Percentiles rank a stretch among this genome's conserved stretches.
Evolutionary conservation across 2,797 vertebrate genomes (phyloP).

Genomic region (Thripadectes ignobilis): DNA sequence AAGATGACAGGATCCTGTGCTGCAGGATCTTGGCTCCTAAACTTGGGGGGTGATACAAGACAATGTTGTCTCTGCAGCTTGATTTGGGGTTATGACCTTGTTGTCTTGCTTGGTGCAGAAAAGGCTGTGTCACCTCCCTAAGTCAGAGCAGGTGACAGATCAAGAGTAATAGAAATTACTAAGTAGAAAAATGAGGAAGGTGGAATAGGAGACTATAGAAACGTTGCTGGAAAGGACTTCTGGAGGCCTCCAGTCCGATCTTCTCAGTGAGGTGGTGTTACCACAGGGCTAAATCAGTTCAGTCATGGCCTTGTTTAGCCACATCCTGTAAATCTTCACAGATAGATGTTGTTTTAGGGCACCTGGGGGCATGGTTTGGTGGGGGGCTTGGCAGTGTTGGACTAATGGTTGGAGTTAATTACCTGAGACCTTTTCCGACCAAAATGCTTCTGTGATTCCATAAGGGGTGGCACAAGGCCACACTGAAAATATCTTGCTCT

Average conservation of each 20-base stretch:
- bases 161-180: not conserved
- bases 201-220: not conserved
- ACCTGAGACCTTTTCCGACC: not conserved
- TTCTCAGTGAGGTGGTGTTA: not conserved
- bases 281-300: not conserved
- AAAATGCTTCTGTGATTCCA: not conserved
- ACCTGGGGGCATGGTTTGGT: not conserved
- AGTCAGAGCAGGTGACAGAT: not conserved
- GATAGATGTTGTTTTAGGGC: not conserved
- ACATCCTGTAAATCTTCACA: not conserved
- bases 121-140: not conserved
- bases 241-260: not conserved
- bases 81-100: not conserved
- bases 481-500: not conserved
- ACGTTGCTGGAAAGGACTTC: not conserved
- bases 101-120: not conserved
- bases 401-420: not conserved
- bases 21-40: not conserved
- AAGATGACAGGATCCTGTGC: not conserved
- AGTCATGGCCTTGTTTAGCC: not conserved
- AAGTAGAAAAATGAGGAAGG: not conserved
- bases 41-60: not conserved
- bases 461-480: not conserved
- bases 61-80: not conserved
- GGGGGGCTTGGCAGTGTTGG: not conserved